Base-by-base conservation (phyloP, 2,113 vertebrate genomes). In the Eidolon helvum region DNA sequence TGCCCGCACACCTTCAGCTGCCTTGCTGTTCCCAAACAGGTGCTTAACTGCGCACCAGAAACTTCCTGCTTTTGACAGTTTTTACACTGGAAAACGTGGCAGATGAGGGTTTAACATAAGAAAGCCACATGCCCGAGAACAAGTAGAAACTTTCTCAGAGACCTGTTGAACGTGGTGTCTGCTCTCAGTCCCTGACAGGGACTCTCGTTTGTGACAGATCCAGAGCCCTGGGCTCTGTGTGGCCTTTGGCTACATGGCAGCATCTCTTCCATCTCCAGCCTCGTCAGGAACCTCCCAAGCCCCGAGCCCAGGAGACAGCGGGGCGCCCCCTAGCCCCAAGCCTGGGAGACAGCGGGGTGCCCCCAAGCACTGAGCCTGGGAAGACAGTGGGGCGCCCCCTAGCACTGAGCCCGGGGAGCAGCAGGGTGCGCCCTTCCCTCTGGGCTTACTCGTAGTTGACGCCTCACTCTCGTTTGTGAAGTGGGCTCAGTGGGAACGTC, bases 401-500 rank as follows among this genome's bases (percentile, higher is more conserved):
- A 48, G 48, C 48, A 48, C 48, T 12, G 12, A 48, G 14, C 48
- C 14, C 3, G 48, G 48, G 48, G 50, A 50, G 50, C 50, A 24
- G 55, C 21, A 2, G 22, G 22, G 55, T 24, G 55, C 22, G 1
- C 4, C 15, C 28, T 1, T 45, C 74, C 86, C n/a, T 3, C 12
- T 0, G 0, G 0, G 9, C 10, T 19, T 11, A 33, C 57, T 15
- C 22, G 0, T 2, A 33, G 4, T 21, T 65, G 3, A 22, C 0
- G 0, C 22, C 38, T 43, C 7, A 10, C 28, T n/a, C 1, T 2
- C 7, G 0, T 11, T 9, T 38, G 38, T 61, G 2, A 59, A 24
- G 0, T 0, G 45, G n/a, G 9, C 8, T 1, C 14, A 21, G 2
- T 6, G 16, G 1, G 5, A 1, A 1, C 1, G 0, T 9, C 4